Evolutionary conservation across 2,797 vertebrate genomes (phyloP), one percentile per base, ranked within the genome.

Genomic region (Catostomus latipinnis): DNA sequence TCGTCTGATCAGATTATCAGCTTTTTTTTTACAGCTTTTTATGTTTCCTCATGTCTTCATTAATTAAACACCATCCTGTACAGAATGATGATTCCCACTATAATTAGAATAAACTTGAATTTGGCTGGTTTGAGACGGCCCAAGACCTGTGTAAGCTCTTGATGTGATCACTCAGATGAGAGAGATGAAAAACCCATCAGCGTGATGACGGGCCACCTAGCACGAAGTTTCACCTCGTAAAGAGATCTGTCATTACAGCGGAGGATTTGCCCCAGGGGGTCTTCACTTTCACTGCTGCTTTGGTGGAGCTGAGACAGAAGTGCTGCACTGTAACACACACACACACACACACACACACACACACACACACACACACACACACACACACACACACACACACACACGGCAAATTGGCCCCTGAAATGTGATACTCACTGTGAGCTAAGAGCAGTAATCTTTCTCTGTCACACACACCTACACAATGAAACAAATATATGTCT

Each of bases 221-320:
- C 83, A 88, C 86, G 89, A 91, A 88, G 85, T 86, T 87, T 88
- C 90, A 89, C 90, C 91, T 92, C 90, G 76, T 94, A 92, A 93
- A 94, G 86, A 89, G 90, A 90, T 91, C 89, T 86, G 88, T 87
- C 81, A 60, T 88, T 91, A 89, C 80, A 87, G 87, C 61, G 84
- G 86, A 85, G 79, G 88, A 79, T 86, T 88, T 83, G 82, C 86
- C 85, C 87, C 86, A 0, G 13, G 85, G 84, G 88, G 91, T 91
- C 89, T 94, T 90, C 81, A 77, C 84, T 93, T 94, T 92, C 91
- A 92, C 90, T 86, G 60, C 85, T 71, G 78, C 85, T 86, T 86
- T 89, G 88, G 84, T 84, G 88, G 84, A 83, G 88, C 72, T 84
- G 88, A 86, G 90, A 83, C 70, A 82, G 90, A 88, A 83, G 85